phyloP scores from a whole-genome alignment of 2,797 vertebrate species.

The Sebastes cheni region DNA sequence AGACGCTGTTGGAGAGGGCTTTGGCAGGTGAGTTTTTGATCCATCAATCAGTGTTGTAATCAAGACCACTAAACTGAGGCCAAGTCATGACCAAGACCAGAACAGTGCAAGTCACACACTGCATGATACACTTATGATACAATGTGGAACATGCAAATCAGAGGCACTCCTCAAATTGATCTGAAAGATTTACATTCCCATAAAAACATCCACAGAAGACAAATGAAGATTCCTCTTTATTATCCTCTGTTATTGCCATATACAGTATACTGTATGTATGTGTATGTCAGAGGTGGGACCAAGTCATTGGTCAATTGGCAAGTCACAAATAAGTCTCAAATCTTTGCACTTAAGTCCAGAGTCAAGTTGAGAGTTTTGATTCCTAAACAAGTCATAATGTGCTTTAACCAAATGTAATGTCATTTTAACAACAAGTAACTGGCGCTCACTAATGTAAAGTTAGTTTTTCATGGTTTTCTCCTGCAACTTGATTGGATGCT shows the following conservation, averaged over 20 bases:
- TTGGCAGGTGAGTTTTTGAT: conserved; percentile 83
- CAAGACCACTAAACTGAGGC: too few relatives aligned
- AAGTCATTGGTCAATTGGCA: too few relatives aligned
- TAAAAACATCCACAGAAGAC: neutral
- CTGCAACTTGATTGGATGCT: too few relatives aligned
- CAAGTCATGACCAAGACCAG: neutral
- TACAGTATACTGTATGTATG: neutral
- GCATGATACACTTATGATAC: neutral
- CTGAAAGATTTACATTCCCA: neutral
- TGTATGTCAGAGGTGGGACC: too few relatives aligned
- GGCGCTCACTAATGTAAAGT: too few relatives aligned
- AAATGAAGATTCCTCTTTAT: neutral
- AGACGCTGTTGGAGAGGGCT: conserved; percentile 86
- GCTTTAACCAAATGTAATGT: too few relatives aligned
- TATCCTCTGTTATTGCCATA: neutral
- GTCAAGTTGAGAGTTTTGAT: too few relatives aligned
- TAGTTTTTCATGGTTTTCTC: too few relatives aligned
- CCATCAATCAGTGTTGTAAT: neutral
- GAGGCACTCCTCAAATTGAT: neutral
- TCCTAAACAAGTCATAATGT: too few relatives aligned
- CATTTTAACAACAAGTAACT: too few relatives aligned
- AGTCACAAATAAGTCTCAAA: too few relatives aligned
- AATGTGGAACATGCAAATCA: neutral
- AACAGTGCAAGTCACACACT: neutral
- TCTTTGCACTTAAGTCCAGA: too few relatives aligned